Percentiles rank a stretch among this genome's conserved stretches.
Evolutionary conservation across 2,888 invertebrate genomes (phyloP).

Genomic region (Sceliomorpha sp.): DNA sequence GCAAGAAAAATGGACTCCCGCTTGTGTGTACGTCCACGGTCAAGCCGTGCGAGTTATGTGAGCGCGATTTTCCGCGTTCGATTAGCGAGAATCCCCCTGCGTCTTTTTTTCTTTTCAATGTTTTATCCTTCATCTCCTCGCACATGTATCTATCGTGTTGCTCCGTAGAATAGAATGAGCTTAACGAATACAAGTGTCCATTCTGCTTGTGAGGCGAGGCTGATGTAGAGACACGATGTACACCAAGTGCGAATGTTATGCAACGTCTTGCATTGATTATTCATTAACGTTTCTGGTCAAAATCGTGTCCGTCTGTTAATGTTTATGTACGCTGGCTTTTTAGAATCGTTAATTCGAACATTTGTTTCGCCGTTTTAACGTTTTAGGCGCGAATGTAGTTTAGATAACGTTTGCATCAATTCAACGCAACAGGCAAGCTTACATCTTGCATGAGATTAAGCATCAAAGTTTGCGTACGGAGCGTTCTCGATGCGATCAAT

Average conservation of each 20-base stretch:
- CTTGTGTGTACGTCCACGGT: constrained; percentile 16
- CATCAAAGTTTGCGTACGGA: no score
- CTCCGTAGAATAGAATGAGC: constrained; percentile 33
- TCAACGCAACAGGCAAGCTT: no score
- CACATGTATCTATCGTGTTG: constrained; percentile 37
- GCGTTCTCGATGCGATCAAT: no score
- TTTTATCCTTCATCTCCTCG: constrained; percentile 44
- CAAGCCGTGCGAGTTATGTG: constrained; percentile 59
- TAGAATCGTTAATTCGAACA: no score
- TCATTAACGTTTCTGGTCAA: constrained; percentile 24
- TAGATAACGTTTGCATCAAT: no score
- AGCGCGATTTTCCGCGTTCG: constrained; percentile 72
- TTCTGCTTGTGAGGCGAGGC: constrained; percentile 20
- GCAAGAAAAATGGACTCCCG: constrained; percentile 1
- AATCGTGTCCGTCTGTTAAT: constrained; percentile 5
- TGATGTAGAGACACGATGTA: constrained; percentile 31
- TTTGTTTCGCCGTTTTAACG: no score
- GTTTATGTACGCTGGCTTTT: neutral
- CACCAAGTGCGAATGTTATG: constrained; percentile 34
- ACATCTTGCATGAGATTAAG: no score
- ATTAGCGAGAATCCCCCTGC: constrained; percentile 63
- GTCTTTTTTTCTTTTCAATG: constrained; percentile 40
- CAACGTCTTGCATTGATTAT: constrained; percentile 19
- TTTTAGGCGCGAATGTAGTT: neutral
- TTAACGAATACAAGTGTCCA: constrained; percentile 39